phyloP scores from a whole-genome alignment of 1,140 invertebrate species.

The Teleogryllus occipitalis region DNA sequence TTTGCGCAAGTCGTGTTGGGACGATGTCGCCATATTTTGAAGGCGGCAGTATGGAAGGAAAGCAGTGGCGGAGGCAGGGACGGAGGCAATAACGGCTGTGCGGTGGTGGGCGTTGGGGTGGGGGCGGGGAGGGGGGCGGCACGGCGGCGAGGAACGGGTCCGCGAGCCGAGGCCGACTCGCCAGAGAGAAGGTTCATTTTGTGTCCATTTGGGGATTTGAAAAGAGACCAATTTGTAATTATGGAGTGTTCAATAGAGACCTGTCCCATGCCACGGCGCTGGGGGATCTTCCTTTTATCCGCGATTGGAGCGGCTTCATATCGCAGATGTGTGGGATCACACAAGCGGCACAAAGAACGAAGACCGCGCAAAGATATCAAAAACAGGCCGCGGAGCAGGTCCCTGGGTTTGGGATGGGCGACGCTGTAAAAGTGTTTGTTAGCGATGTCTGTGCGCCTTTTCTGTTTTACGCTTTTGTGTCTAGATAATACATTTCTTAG shows the following conservation, averaged over 20 bases:
- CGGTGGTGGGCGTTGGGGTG: not conserved
- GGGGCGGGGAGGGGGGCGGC: not conserved
- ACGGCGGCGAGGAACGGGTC: not conserved
- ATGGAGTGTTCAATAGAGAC: conserved; percentile 20
- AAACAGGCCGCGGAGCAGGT: no score
- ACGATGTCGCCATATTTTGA: no score
- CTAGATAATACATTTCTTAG: no score
- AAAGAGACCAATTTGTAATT: conserved; percentile 25
- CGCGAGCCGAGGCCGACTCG: not conserved
- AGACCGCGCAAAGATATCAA: no score
- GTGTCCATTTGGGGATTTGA: conserved; percentile 23
- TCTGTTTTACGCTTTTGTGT: no score
- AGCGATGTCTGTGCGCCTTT: no score
- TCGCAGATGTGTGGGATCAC: not conserved
- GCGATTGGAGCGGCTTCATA: not conserved
- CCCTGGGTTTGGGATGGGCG: no score
- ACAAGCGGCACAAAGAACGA: no score
- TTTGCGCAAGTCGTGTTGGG: no score
- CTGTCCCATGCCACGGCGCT: not conserved
- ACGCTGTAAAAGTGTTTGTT: no score
- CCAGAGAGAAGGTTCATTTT: conserved; percentile 20
- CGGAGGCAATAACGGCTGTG: not conserved
- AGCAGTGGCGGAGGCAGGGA: no score
- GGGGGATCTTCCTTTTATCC: not conserved
- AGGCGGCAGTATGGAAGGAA: no score